Evolutionary conservation across 2,113 vertebrate genomes (phyloP).

Genomic region (Tachuris rubrigastra): DNA sequence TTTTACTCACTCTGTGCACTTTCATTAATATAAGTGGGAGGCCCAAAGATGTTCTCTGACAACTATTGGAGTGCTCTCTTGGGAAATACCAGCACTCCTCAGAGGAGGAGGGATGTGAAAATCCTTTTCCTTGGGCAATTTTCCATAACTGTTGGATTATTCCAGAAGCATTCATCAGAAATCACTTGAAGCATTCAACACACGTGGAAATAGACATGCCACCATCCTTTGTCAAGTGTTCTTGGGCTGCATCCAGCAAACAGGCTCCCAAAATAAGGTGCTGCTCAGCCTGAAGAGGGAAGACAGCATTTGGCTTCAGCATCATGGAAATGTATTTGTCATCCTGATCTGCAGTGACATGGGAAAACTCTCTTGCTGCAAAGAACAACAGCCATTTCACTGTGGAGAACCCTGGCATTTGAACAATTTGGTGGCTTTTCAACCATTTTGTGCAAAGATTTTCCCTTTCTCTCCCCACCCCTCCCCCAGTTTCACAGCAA

Average conservation of each 20-base stretch:
- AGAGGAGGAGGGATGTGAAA: not conserved
- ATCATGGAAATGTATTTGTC: not conserved
- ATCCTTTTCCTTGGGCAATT: not conserved
- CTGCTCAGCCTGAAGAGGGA: not conserved
- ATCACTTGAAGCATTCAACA: not conserved
- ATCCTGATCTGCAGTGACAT: not conserved
- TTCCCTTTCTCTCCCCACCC: not conserved
- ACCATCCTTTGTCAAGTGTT: not conserved
- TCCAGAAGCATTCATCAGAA: not conserved
- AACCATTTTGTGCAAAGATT: not conserved
- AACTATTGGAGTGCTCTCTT: not conserved
- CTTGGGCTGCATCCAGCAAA: not conserved
- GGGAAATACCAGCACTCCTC: not conserved
- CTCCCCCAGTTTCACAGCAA: not conserved
- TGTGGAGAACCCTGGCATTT: not conserved
- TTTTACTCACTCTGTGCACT: not conserved
- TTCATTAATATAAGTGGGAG: not conserved
- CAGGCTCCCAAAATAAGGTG: not conserved
- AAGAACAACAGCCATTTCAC: not conserved
- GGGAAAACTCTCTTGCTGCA: not conserved
- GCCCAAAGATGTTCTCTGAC: not conserved
- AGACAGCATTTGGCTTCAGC: not conserved
- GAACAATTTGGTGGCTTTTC: not conserved
- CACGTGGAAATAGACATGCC: not conserved
- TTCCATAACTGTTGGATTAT: not conserved